Percentiles rank a stretch among this genome's conserved stretches.
Conservation (phyloP, 2,888 invertebrate genomes). For the Lepidochrysops patricia region DNA sequence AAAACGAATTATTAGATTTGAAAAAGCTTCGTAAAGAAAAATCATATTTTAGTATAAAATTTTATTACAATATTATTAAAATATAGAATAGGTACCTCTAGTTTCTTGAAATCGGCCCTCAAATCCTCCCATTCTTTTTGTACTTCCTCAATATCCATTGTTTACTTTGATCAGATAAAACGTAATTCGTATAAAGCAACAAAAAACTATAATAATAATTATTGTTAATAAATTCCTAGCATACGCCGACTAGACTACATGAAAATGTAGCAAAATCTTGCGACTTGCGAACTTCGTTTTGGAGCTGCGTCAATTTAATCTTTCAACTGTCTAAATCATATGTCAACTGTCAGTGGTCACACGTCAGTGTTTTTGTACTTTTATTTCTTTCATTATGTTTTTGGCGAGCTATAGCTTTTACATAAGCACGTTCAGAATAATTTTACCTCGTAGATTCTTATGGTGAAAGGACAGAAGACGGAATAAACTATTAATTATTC, state of each 20-base stretch:
- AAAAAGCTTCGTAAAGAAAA: background rate
- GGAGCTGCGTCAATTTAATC: too few species aligned
- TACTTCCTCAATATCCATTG: constrained; percentile 77
- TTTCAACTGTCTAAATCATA: constrained; percentile 3
- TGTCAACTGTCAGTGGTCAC: background rate
- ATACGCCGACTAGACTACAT: background rate
- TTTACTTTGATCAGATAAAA: constrained; percentile 16
- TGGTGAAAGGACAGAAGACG: too few species aligned
- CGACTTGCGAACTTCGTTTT: background rate
- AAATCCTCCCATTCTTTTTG: constrained; percentile 88
- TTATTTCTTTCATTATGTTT: background rate
- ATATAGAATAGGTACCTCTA: constrained; percentile 78
- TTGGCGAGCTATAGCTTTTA: too few species aligned
- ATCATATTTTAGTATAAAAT: too few species aligned
- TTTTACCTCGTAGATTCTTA: too few species aligned
- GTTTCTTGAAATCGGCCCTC: constrained; percentile 82
- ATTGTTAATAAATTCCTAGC: background rate
- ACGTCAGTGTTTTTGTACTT: background rate
- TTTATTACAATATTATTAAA: background rate
- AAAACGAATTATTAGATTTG: background rate
- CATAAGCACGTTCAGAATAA: too few species aligned
- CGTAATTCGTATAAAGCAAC: background rate
- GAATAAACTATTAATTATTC: too few species aligned
- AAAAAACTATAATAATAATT: background rate
- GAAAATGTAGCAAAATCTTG: background rate